These are phyloP conservation scores for Muscicapa striata DNA, from an alignment of 2,797 vertebrate species.

Conservation along the genomic window DNA sequence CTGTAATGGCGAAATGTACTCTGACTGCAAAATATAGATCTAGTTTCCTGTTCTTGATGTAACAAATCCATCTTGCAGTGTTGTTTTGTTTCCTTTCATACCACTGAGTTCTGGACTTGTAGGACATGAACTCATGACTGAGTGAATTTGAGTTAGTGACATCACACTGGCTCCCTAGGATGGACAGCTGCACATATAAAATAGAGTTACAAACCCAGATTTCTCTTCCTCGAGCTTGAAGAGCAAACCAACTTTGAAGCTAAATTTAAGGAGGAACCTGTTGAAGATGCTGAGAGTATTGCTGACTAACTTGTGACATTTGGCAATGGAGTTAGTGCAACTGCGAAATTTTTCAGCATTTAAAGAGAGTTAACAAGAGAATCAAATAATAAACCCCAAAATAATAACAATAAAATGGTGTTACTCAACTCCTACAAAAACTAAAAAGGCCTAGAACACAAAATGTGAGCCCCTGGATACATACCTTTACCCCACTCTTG, in stretches of 20 bases:
- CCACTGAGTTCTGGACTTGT: background rate
- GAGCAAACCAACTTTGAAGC: background rate
- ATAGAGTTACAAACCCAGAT: background rate
- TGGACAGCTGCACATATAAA: background rate
- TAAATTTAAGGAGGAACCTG: background rate
- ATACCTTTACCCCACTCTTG: background rate
- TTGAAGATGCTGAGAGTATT: background rate
- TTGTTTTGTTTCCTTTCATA: background rate
- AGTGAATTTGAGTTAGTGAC: background rate
- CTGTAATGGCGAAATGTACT: background rate
- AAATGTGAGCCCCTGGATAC: background rate
- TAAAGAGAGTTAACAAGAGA: background rate
- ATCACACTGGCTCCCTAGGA: background rate
- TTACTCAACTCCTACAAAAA: background rate
- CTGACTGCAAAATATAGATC: background rate
- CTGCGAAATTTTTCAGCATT: background rate
- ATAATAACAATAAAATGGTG: background rate
- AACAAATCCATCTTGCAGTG: background rate
- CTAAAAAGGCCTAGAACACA: background rate
- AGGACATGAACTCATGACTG: fast-evolving
- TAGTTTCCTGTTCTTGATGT: background rate
- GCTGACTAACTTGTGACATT: background rate
- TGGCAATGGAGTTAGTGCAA: background rate
- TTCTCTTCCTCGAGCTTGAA: background rate
- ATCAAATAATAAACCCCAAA: background rate